These are phyloP conservation scores for Pachliopta kotzebuea DNA, from an alignment of 2,888 invertebrate species.

Conservation along the genomic window DNA sequence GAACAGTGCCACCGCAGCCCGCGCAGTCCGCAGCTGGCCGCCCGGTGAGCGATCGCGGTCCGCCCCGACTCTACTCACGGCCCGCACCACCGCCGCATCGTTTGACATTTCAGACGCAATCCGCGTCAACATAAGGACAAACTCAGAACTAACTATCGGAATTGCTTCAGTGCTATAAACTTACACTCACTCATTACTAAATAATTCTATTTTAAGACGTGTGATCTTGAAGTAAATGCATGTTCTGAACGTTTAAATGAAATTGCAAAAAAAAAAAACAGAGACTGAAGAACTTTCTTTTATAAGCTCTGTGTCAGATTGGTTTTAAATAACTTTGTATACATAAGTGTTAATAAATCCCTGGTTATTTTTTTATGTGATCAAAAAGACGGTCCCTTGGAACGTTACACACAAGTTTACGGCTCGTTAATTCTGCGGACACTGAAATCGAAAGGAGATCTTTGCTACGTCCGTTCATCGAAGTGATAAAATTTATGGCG, in stretches of 20 bases:
- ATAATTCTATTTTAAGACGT: conserved; percentile 29
- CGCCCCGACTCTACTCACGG: conserved; percentile 37
- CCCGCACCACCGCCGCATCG: conserved; percentile 43
- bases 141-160: conserved; percentile 61
- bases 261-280: conserved; percentile 2
- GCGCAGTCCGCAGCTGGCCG: conserved; percentile 76
- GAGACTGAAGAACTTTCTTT: background rate
- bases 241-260: background rate
- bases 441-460: conserved; percentile 60
- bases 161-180: conserved; percentile 61
- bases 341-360: conserved; percentile 45
- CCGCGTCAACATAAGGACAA: conserved; percentile 67
- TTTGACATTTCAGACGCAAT: conserved; percentile 61
- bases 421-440: conserved; percentile 69
- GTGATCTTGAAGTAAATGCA: conserved; percentile 10
- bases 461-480: conserved; percentile 68
- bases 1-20: conserved; percentile 42
- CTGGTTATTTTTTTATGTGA: conserved; percentile 70
- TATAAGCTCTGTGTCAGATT: conserved; percentile 1
- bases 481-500: conserved; percentile 77
- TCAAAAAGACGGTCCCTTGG: conserved; percentile 60
- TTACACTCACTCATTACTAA: conserved; percentile 27
- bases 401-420: conserved; percentile 66
- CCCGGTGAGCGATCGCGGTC: conserved; percentile 63
- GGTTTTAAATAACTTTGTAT: conserved; percentile 40